These are phyloP conservation scores for Drosophila algonquin DNA, from an alignment of 2,888 invertebrate genomes.

Conservation along the genomic window DNA sequence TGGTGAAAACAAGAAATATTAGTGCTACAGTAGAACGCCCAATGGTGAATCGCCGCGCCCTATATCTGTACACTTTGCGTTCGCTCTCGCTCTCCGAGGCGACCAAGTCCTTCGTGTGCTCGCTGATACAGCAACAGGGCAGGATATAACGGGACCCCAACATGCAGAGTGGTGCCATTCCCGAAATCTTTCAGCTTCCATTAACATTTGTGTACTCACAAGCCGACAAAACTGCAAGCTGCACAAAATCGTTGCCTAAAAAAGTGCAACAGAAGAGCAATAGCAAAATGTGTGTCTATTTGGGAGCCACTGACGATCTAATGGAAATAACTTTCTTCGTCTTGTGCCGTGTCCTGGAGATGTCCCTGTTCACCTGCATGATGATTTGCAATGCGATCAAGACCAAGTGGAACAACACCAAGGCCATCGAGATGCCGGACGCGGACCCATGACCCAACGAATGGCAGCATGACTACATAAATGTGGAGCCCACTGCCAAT, in stretches of 20 bases:
- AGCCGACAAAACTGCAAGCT: neutral
- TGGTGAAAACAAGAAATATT: too few relatives aligned
- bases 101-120: slow-evolving; percentile 38
- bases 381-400: slow-evolving; percentile 73
- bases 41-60: neutral
- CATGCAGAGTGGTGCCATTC: slow-evolving; percentile 50
- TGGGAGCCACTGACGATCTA: slow-evolving; percentile 76
- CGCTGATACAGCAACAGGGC: slow-evolving; percentile 58
- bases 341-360: slow-evolving; percentile 78
- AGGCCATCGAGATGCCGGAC: slow-evolving; percentile 35
- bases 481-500: neutral
- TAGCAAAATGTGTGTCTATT: slow-evolving; percentile 76
- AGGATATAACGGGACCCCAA: slow-evolving; percentile 38
- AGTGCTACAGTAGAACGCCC: neutral
- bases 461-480: neutral
- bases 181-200: slow-evolving; percentile 24
- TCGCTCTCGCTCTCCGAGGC: slow-evolving; percentile 24
- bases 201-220: slow-evolving; percentile 39
- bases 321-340: slow-evolving; percentile 78
- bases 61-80: neutral
- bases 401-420: slow-evolving; percentile 44
- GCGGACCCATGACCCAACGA: slow-evolving; percentile 31
- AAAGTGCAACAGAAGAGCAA: slow-evolving; percentile 5
- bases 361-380: slow-evolving; percentile 73
- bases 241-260: slow-evolving; percentile 6